A percentile compares a stretch with the other conserved stretches of the same genome.
phyloP scores from a whole-genome alignment of 2,113 vertebrate genomes.

The Athene cunicularia region DNA sequence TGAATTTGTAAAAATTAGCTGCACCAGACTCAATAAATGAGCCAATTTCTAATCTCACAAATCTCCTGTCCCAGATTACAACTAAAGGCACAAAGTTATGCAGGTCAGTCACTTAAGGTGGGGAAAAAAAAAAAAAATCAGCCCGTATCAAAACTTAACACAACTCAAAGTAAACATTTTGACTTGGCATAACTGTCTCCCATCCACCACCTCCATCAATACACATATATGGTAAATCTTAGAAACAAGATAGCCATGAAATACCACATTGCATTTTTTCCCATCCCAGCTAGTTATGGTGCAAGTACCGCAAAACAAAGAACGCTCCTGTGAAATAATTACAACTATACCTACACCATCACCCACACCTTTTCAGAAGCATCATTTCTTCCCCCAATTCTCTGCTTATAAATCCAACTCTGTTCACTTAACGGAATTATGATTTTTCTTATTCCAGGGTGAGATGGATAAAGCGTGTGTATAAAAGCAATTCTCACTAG shows the following conservation, averaged over 20 bases:
- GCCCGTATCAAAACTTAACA: neutral
- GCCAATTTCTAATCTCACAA: neutral
- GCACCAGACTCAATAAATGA: neutral
- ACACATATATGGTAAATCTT: fast-evolving
- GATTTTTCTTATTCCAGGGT: neutral
- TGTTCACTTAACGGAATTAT: neutral
- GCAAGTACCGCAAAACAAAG: neutral
- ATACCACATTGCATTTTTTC: neutral
- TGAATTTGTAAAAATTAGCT: neutral
- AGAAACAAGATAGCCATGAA: neutral
- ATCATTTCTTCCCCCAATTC: neutral
- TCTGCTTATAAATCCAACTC: neutral
- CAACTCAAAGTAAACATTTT: neutral
- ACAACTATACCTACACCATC: neutral
- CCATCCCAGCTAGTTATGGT: neutral
- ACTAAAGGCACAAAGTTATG: neutral
- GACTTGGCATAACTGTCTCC: neutral
- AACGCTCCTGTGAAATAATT: fast-evolving
- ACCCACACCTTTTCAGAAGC: neutral
- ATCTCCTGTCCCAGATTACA: neutral
- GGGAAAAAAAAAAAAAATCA: neutral
- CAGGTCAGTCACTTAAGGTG: neutral
- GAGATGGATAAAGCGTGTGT: fast-evolving
- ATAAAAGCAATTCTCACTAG: neutral
- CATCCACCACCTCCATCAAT: neutral